Evolutionary conservation across 2,888 invertebrate species (phyloP), one percentile per base, ranked within the genome.

Genomic region (Amphipyra berbera): DNA sequence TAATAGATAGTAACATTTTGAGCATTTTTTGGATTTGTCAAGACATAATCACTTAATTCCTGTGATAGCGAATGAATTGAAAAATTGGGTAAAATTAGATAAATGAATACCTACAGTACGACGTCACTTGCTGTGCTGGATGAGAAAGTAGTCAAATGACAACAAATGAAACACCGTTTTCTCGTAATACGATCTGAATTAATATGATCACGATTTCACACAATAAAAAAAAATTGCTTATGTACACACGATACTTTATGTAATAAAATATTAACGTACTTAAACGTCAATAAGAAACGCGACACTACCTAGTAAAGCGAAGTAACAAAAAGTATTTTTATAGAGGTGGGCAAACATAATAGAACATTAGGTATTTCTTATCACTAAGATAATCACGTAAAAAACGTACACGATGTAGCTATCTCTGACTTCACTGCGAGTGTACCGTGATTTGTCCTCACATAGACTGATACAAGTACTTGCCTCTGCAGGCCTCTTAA

Each of bases 301-400:
- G 65, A 66, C 50, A 73, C 75, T 40, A 45, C 10, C 15, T 30
- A 6, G 52, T 13, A 35, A 14, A 38, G 30, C 30, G 12, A 40
- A 13, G 42, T 38, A 57, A 50, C 9, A 56, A 71, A 56, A 53
- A 30, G 30, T 45, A 48, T 70, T 66, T 64, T 57, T 76, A 48
- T 68, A 68, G 64, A 62, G 61, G 48, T 59, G 42, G 12, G 44
- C 52, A 67, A 68, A 78, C 68, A 76, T 42, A 65, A 67, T 56
- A 68, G 54, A 55, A 69, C 58, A 69, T 59, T 63, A 63, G 52
- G 55, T 57, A 64, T 68, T 68, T 58, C 61, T 84, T 83, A 84
- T 82, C 84, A 70, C 66, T 66, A 61, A 79, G 82, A 82, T 74
- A 56, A 74, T 67, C 70, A 70, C 46, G 49, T 59, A 61, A 57